Percentiles rank a stretch among this genome's conserved stretches.
These are phyloP conservation scores for Zingel zingel DNA, from an alignment of 2,113 vertebrate species.

Conservation along the genomic window DNA sequence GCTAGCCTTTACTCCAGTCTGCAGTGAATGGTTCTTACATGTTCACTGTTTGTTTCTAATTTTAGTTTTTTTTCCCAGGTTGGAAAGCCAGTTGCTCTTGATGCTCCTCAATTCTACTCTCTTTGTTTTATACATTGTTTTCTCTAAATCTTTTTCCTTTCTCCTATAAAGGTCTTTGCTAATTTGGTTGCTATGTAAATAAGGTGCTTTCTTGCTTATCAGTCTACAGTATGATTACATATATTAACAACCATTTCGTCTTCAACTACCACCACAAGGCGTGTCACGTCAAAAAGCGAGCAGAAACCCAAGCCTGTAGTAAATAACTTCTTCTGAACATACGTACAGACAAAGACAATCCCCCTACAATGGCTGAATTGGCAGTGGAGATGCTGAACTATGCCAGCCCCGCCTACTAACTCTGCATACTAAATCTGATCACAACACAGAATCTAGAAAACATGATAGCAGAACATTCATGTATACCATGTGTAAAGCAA, in stretches of 20 bases:
- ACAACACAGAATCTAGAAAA: neutral
- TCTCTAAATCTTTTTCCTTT: neutral
- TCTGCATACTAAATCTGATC: neutral
- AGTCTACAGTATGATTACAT: constrained; percentile 6
- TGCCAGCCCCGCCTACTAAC: no score
- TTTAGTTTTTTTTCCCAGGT: neutral
- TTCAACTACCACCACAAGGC: neutral
- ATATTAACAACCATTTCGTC: neutral
- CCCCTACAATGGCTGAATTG: no score
- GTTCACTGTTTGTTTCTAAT: neutral
- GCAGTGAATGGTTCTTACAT: neutral
- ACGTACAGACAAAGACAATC: no score
- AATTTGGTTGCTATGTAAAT: neutral
- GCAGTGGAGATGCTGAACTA: no score
- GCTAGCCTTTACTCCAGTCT: neutral
- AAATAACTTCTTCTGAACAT: no score
- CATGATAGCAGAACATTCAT: neutral
- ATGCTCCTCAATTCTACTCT: neutral
- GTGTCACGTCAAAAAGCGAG: no score
- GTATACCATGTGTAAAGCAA: neutral
- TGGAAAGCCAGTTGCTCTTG: neutral
- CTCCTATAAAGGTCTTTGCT: neutral
- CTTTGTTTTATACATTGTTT: neutral
- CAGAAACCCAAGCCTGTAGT: no score
- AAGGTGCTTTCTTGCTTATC: neutral